Base-by-base conservation (phyloP, 2,113 vertebrate genomes). In the Chloroceryle aenea region DNA sequence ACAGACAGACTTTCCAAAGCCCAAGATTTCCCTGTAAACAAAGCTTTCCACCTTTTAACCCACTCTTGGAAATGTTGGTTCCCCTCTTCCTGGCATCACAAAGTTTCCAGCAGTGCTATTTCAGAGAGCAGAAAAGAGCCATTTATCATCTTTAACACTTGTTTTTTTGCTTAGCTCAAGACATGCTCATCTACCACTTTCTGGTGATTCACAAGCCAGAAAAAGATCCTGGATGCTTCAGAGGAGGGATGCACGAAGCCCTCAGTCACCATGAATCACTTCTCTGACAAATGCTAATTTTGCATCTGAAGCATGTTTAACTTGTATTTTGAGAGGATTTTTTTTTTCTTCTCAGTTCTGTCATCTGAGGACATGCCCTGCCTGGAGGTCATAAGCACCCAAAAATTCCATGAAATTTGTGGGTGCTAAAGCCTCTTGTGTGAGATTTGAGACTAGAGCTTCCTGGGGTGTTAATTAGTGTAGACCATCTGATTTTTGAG, bases 201-300 rank as follows among this genome's bases (percentile, higher is more conserved):
- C 91, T 87, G 68, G 94, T 96, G 96, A 97, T 91, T 97, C 93
- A 96, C 59, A 45, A 83, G 79, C 94, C 85, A 87, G 78, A 96
- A 97, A 96, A 96, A 94, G 93, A 85, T 96, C 38, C 82, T 95
- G 79, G 86, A 61, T 90, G 56, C 68, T 87, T 91, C 85, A 87
- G 74, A 85, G 92, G 32, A 93, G 81, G 81, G 82, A 52, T 89
- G 87, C 95, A 90, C 2, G 32, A 94, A 96, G 45, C 72, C 91
- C 87, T 91, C 95, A 89, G 87, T 85, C 93, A 89, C 84, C 11
- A 4, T 97, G 95, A 96, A 94, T 96, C 95, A 96, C 63, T 96
- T 76, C 67, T 92, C 91, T 82, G 78, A 89, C 87, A 89, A 94
- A 43, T 87, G 81, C 89, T 96, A 90, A 91, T 96, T 97, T 89